Base-by-base conservation (phyloP, 1,140 invertebrate genomes). In the Centruroides vittatus region DNA sequence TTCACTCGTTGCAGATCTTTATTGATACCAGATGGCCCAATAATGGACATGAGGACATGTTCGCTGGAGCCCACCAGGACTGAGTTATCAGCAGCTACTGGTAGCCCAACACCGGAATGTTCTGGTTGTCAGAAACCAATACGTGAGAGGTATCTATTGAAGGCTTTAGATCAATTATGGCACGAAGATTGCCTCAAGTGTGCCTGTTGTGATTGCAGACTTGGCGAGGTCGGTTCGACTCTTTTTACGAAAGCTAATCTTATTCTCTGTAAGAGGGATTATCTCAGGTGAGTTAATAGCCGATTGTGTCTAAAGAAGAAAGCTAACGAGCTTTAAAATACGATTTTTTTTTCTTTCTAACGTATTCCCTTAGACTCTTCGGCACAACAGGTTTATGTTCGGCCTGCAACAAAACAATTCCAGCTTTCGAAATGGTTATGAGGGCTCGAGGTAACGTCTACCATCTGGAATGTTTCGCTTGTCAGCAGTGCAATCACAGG, bases 351-450 rank as follows among this genome's bases (percentile, higher is more conserved):
- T 41, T 41, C 3, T 41, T 53, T 8, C 51, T 34, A 51, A 51
- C 49, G 2, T 34, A 51, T n/a, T 51, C 12, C 68, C 57, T n/a
- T 72, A 80, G 90, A 78, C 81, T 95, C 75, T 94, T 93, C 72
- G 91, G 91, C 52, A 88, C 84, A 67, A 93, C 89, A 8, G 92
- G 91, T 60, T 86, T 90, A 73, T 96, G 92, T 74, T 86, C 90
- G 57, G 90, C 89, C 13, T 93, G 89, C 77, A 87, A 87, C 72
- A 93, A 93, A 81, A 86, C 88, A 67, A 95, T 96, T 72, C 91
- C 92, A 35, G 91, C 91, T 52, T 95, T 94, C 77, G 92, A 96
- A 78, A 93, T 95, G 89, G 93, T 95, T 62, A 95, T 96, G 93
- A 81, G 89, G 74, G 92, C 90, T 13, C 86, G 89, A 73, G 86